These are phyloP conservation scores for Catamblyrhynchus diadema DNA, from an alignment of 2,797 vertebrate genomes.

Conservation along the genomic window DNA sequence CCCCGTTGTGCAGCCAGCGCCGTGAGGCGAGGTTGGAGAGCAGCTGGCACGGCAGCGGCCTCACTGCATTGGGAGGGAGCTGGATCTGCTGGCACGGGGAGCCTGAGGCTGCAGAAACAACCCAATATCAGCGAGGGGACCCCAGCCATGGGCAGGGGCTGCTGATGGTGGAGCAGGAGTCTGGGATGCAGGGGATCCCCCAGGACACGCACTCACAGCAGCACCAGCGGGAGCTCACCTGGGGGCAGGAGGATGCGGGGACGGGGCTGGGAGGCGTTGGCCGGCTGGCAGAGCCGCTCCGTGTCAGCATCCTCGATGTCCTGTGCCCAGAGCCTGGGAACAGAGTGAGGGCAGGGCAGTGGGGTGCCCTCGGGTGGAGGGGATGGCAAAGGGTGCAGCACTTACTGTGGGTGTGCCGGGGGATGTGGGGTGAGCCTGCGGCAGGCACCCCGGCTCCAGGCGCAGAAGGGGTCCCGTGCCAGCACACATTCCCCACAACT, in stretches of 20 bases:
- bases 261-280: slow-evolving; percentile 32
- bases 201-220: accelerated
- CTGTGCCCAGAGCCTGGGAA: slow-evolving; percentile 84
- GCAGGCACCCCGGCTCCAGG: slow-evolving; percentile 85
- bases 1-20: slow-evolving; percentile 82
- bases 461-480: slow-evolving; percentile 93
- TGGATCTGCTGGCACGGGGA: slow-evolving; percentile 78
- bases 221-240: slow-evolving; percentile 48
- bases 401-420: neutral
- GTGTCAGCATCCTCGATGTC: slow-evolving; percentile 86
- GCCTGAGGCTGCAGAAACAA: slow-evolving; percentile 62
- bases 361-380: accelerated
- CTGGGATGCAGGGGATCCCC: neutral
- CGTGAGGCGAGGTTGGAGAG: slow-evolving; percentile 91
- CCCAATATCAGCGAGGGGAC: accelerated
- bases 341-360: neutral
- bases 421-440: neutral
- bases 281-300: slow-evolving; percentile 50
- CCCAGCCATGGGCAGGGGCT: accelerated
- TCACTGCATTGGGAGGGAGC: slow-evolving; percentile 85
- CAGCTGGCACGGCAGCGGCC: slow-evolving; percentile 83
- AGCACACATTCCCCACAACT: slow-evolving; percentile 94
- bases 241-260: slow-evolving; percentile 41
- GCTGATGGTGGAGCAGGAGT: accelerated
- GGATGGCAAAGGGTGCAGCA: neutral